Base-by-base conservation (phyloP, 2,888 invertebrate species). In the Euspilapteryx auroguttella region DNA sequence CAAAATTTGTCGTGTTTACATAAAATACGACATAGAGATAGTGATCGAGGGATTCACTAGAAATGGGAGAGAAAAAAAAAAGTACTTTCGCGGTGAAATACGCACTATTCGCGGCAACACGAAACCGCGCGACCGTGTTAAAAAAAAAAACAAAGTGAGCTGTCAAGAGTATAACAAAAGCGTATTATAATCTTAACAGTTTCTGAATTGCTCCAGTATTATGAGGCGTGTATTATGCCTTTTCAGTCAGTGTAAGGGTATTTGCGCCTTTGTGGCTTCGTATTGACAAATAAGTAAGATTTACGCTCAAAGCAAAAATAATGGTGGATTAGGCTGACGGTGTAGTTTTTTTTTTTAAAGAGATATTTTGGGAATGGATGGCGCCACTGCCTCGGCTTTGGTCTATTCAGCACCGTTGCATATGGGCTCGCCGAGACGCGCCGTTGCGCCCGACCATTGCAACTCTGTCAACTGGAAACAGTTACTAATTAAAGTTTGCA, bases 251-350 rank as follows among this genome's bases (percentile, higher is more conserved):
- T 62, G 64, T 69, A 57, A 59, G 55, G 66, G 73, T 73, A 71
- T 73, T 75, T 71, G 69, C 49, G 61, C 65, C 61, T 62, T 75
- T 75, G 71, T 75, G 71, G 71, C 59, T 55, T 58, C 34, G 62
- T 75, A 75, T 75, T 73, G 75, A 75, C 75, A 75, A 75, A 75
- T 75, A 75, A 69, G 61, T 62, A 61, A 64, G 68, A 65, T 69
- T 68, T 65, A 61, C 66, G 62, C 52, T 47, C 53, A 55, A 55
- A 58, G 61, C 42, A 62, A 65, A 61, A 69, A 57, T 64, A 61
- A 71, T 64, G 57, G 54, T 48, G 69, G 75, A 75, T 75, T 75
- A 75, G 59, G 52, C 50, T 42, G 56, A 54, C 41, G 45, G 36
- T 41, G 44, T 40, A 17, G 17, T 8, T 5, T 41, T 34, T 37